A percentile compares a stretch with the other conserved stretches of the same genome.
Evolutionary conservation across 1,140 invertebrate species (phyloP).

Genomic region (Achatina immaculata): DNA sequence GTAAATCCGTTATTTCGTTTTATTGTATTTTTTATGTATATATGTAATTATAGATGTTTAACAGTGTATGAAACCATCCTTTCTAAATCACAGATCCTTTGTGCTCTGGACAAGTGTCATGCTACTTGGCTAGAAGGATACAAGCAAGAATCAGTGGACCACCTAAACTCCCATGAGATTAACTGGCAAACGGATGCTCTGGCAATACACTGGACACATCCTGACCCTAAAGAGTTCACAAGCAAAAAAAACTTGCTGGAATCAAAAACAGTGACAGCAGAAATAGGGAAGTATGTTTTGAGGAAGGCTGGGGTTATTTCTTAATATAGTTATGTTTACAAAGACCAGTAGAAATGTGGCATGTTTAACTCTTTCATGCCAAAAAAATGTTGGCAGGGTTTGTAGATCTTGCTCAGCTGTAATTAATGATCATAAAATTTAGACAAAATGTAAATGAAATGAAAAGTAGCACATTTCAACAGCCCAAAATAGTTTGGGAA

Average conservation of each 20-base stretch:
- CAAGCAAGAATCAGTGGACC: slow-evolving; percentile 37
- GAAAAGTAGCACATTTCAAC: no score
- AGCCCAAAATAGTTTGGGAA: no score
- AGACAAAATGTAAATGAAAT: no score
- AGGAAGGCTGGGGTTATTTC: slow-evolving; percentile 29
- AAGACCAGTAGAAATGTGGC: not conserved
- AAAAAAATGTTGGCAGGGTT: no score
- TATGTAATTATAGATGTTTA: no score
- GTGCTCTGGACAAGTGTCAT: slow-evolving; percentile 46
- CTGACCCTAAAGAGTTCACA: slow-evolving; percentile 47
- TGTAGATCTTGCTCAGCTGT: no score
- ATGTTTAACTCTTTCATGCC: no score
- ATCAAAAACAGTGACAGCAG: slow-evolving; percentile 40
- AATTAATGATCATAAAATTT: no score
- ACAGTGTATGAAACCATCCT: no score
- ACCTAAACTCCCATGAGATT: slow-evolving; percentile 37
- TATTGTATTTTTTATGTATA: no score
- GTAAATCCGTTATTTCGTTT: no score
- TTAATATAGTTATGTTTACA: not conserved
- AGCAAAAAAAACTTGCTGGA: slow-evolving; percentile 36
- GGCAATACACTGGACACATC: slow-evolving; percentile 52
- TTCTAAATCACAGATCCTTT: slow-evolving; percentile 42
- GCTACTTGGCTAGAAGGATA: slow-evolving; percentile 45
- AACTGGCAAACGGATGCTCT: slow-evolving; percentile 48
- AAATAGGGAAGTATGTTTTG: slow-evolving; percentile 49